Evolutionary conservation across 2,113 vertebrate species (phyloP), one percentile per base, ranked within the genome.

Genomic region (Lethenteron reissneri): DNA sequence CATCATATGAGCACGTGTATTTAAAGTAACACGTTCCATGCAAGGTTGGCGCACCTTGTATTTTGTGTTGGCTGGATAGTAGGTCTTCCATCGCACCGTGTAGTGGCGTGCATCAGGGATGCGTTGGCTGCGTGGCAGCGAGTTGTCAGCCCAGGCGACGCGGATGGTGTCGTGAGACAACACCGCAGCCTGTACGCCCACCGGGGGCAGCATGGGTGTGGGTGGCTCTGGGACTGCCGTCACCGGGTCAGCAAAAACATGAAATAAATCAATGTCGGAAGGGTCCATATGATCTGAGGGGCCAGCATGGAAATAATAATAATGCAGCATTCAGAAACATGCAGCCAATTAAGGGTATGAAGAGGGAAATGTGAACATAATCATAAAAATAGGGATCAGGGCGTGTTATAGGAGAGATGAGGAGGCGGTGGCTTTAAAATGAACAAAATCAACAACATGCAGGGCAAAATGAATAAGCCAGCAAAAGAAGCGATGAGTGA

Each of bases 121-220:
- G 85, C 95, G 97, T 82, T 99, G 94, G 81, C 90, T 96, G 81
- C 97, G 97, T 56, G 90, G 87, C 78, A 99, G 84, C 3, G 92
- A 91, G 85, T 95, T 96, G 87, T 99, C 94, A 1, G 94, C 94
- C 94, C 94, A 99, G 64, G 87, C 91, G 70, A 99, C 86, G 78
- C 87, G 83, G 75, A 99, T 87, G 83, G 90, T 89, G 82, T 97
- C 91, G 59, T 95, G 89, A 78, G 85, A 91, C 82, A 99, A 80
- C 72, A 94, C 94, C 12, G 87, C 88, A 76, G 94, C 88, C 84
- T 99, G 94, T 81, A 99, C 94, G 71, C 94, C 94, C 85, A 99
- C 94, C 1, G 94, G 94, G 17, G 94, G 94, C 90, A 99, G 86
- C 90, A 99, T 99, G 81, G 91, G 92, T 75, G 87, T 86, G 70